A percentile compares a stretch with the other conserved stretches of the same genome.
Evolutionary conservation across 2,888 invertebrate species (phyloP).

Genomic region (Dascillus cervinus): DNA sequence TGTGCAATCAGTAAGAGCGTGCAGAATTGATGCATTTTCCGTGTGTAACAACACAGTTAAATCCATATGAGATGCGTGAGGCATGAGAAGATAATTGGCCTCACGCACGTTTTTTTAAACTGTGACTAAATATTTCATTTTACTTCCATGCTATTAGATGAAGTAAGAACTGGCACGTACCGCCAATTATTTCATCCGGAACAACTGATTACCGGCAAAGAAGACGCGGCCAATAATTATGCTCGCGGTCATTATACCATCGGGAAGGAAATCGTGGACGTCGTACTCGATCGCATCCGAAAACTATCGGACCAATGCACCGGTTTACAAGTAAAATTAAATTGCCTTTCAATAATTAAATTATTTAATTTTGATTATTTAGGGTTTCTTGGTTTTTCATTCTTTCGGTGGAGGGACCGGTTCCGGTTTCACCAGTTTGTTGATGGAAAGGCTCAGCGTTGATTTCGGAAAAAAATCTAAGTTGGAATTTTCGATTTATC

Average conservation of each 20-base stretch:
- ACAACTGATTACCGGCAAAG: conserved; percentile 86
- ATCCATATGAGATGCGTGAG: too few relatives aligned
- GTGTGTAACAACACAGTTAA: too few relatives aligned
- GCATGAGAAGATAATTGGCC: too few relatives aligned
- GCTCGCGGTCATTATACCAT: conserved; percentile 92
- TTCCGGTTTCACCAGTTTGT: conserved; percentile 84
- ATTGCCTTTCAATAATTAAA: too few relatives aligned
- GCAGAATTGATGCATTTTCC: too few relatives aligned
- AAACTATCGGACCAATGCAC: conserved; percentile 83
- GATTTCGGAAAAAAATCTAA: conserved; percentile 94
- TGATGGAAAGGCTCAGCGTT: conserved; percentile 87
- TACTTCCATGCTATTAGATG: conserved; percentile 54
- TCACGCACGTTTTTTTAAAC: too few relatives aligned
- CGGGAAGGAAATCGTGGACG: conserved; percentile 82
- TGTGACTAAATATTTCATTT: too few relatives aligned
- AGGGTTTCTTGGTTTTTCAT: conserved; percentile 89
- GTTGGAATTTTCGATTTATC: conserved; percentile 89
- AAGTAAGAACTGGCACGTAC: conserved; percentile 77
- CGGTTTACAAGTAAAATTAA: conserved; percentile 56
- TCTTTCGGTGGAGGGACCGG: conserved; percentile 88
- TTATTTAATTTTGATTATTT: conserved; percentile 14
- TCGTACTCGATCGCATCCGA: conserved; percentile 72
- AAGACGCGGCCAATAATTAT: conserved; percentile 91
- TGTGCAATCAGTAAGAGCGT: too few relatives aligned
- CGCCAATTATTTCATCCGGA: conserved; percentile 84